Conservation (phyloP, 2,113 vertebrate species). For the Apeltes quadracus region DNA sequence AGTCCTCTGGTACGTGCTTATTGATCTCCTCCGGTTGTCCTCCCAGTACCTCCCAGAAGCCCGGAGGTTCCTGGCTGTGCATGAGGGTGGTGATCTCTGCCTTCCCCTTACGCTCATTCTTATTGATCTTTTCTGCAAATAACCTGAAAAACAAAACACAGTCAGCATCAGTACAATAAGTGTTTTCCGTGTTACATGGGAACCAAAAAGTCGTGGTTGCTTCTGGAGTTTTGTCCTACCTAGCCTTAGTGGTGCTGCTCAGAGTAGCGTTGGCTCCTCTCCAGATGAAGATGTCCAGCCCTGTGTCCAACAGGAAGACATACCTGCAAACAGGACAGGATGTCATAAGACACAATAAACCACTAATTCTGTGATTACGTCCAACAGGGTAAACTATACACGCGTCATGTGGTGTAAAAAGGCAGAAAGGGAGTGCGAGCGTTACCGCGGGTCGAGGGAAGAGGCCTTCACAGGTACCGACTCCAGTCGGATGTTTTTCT, state of each 20-base stretch:
- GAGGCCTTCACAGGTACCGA: conserved; percentile 87
- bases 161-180: neutral
- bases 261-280: conserved; percentile 90
- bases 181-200: neutral
- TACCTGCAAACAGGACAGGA: conserved; percentile 78
- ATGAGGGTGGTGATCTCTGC: conserved; percentile 86
- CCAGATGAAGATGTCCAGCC: conserved; percentile 91
- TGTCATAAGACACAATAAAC: conserved; percentile 16
- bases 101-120: conserved; percentile 95
- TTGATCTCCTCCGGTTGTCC: conserved; percentile 93
- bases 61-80: conserved; percentile 88
- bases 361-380: neutral
- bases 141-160: conserved; percentile 77
- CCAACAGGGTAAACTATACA: neutral
- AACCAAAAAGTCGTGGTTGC: neutral
- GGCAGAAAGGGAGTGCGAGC: neutral
- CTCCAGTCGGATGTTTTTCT: conserved; percentile 94
- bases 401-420: neutral
- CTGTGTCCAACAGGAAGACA: conserved; percentile 91
- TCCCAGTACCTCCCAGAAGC: conserved; percentile 91
- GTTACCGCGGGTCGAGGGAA: conserved; percentile 92
- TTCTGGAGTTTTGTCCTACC: conserved; percentile 75
- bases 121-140: conserved; percentile 98
- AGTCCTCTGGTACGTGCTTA: conserved; percentile 90
- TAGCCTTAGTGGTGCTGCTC: conserved; percentile 93